phyloP scores from a whole-genome alignment of 2,797 vertebrate species.

The Sebastolobus altivelis region DNA sequence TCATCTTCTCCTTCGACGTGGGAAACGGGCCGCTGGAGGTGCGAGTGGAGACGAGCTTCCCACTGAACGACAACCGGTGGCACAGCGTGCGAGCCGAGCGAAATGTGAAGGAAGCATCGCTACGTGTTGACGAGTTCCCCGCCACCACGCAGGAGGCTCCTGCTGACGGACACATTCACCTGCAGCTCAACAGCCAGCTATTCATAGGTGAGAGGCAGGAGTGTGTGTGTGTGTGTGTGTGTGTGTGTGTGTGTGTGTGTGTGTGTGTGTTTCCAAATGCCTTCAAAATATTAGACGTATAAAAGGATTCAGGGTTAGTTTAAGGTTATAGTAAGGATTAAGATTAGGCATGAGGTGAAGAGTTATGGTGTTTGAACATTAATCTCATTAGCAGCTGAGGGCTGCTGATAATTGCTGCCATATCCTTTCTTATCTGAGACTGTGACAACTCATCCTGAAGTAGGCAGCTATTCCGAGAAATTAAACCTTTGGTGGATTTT shows the following conservation, averaged over 20 bases:
- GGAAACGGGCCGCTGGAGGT: slow-evolving; percentile 94
- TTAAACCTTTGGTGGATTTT: background rate
- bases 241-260: background rate
- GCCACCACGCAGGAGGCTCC: slow-evolving; percentile 83
- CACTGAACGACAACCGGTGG: slow-evolving; percentile 93
- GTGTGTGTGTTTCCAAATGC: background rate
- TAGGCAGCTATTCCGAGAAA: background rate
- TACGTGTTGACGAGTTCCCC: slow-evolving; percentile 89
- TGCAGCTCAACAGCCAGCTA: slow-evolving; percentile 97
- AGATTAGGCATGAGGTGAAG: slow-evolving; percentile 1
- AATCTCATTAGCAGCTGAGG: slow-evolving; percentile 27
- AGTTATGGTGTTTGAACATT: slow-evolving; percentile 14
- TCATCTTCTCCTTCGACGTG: slow-evolving; percentile 95
- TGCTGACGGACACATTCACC: slow-evolving; percentile 90
- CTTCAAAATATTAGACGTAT: background rate
- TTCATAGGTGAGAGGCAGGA: slow-evolving; percentile 91
- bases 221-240: background rate
- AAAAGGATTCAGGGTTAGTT: background rate
- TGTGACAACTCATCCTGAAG: slow-evolving; percentile 18
- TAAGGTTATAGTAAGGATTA: background rate
- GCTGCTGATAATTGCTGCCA: slow-evolving; percentile 23
- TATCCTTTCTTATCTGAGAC: slow-evolving; percentile 9
- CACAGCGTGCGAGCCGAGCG: slow-evolving; percentile 92
- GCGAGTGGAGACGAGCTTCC: slow-evolving; percentile 79
- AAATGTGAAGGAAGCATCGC: slow-evolving; percentile 92